Evolutionary conservation across 2,888 invertebrate genomes (phyloP).

Genomic region (Harpagoxenus sublaevis): DNA sequence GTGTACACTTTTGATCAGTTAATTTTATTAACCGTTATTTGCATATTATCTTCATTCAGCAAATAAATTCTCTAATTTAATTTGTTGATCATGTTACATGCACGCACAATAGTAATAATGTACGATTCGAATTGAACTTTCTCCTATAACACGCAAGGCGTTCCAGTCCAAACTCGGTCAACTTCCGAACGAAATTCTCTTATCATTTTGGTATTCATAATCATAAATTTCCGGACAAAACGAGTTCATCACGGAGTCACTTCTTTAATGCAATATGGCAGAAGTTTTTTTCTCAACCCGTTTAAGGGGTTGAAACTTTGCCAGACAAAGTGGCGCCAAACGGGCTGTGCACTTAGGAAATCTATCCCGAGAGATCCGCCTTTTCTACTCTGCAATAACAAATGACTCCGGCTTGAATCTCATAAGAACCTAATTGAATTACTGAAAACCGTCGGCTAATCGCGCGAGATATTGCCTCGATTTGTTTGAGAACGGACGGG

Average conservation of each 20-base stretch:
- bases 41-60: background rate
- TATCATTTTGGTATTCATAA: constrained; percentile 66
- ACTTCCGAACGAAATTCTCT: constrained; percentile 37
- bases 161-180: background rate
- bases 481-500: background rate
- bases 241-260: constrained; percentile 68
- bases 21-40: background rate
- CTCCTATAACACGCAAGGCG: background rate
- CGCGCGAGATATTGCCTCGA: constrained; percentile 65
- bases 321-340: constrained; percentile 68
- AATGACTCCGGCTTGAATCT: constrained; percentile 67
- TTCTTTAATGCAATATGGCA: constrained; percentile 71
- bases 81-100: background rate
- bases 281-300: constrained; percentile 66
- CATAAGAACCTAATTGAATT: constrained; percentile 79
- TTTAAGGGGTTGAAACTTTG: constrained; percentile 72
- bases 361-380: constrained; percentile 58
- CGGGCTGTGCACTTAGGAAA: constrained; percentile 53
- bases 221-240: constrained; percentile 59
- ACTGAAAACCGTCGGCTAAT: constrained; percentile 72
- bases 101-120: background rate
- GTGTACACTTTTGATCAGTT: background rate
- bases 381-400: constrained; percentile 71
- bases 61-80: constrained; percentile 2
- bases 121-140: background rate